Percentiles rank a stretch among this genome's conserved stretches.
phyloP scores from a whole-genome alignment of 2,113 vertebrate species.

The Nerophis lumbriciformis region DNA sequence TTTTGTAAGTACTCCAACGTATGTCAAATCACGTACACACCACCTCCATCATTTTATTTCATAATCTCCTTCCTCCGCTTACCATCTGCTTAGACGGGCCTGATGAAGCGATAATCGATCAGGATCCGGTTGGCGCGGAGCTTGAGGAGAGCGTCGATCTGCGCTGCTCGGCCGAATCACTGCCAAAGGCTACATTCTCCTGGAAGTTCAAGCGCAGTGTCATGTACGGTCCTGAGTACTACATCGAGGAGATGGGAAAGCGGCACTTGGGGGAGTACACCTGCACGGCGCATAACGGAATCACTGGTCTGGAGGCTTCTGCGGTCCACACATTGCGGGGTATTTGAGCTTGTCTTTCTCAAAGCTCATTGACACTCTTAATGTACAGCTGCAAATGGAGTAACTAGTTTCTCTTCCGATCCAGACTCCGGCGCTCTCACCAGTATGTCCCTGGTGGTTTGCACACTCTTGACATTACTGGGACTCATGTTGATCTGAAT shows the following conservation, averaged over 20 bases:
- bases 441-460: constrained; percentile 34
- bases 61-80: background rate
- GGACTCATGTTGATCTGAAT: constrained; percentile 14
- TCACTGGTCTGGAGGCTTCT: constrained; percentile 19
- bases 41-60: background rate
- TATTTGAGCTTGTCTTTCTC: constrained; percentile 21
- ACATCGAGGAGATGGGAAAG: constrained; percentile 17
- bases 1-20: constrained; percentile 25
- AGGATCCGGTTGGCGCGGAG: constrained; percentile 17
- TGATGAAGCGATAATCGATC: constrained; percentile 18
- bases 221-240: background rate
- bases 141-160: constrained; percentile 28
- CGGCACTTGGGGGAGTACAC: constrained; percentile 27
- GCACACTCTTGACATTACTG: constrained; percentile 18
- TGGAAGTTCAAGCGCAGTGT: constrained; percentile 23
- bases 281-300: constrained; percentile 22
- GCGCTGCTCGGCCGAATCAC: constrained; percentile 26
- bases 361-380: background rate
- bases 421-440: constrained; percentile 17
- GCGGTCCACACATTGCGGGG: constrained; percentile 23
- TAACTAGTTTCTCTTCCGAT: constrained; percentile 36
- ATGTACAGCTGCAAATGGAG: constrained; percentile 4
- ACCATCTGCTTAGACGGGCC: constrained; percentile 29
- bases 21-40: background rate
- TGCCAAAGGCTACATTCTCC: constrained; percentile 22